Evolutionary conservation across 1,140 invertebrate species (phyloP).

Genomic region (Amphibalanus amphitrite): DNA sequence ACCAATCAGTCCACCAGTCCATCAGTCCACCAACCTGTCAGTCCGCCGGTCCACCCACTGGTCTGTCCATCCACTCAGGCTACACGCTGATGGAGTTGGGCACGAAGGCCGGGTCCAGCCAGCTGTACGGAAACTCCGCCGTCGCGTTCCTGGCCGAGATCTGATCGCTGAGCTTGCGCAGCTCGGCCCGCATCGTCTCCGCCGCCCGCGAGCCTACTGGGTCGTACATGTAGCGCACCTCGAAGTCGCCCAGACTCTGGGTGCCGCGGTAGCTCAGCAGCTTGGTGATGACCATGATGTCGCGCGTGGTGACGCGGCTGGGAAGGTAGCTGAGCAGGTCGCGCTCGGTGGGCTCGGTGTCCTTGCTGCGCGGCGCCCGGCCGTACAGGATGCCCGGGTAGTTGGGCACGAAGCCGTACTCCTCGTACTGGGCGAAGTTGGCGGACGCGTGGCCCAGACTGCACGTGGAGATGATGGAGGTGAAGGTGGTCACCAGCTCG

Average conservation of each 20-base stretch:
- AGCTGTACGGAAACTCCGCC: conserved; percentile 23
- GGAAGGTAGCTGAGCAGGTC: conserved; percentile 27
- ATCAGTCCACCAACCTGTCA: too few species aligned
- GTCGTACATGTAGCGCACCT: too few species aligned
- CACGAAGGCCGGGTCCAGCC: conserved; percentile 29
- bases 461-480: conserved; percentile 29
- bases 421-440: conserved; percentile 30
- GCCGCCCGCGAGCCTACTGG: conserved; percentile 27
- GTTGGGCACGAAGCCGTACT: conserved; percentile 33
- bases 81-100: conserved; percentile 32
- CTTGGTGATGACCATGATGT: conserved; percentile 33
- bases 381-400: conserved; percentile 29
- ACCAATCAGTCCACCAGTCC: too few species aligned
- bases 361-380: conserved; percentile 27
- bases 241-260: conserved; percentile 30
- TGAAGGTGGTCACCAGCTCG: conserved; percentile 25
- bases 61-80: too few species aligned
- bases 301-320: conserved; percentile 28
- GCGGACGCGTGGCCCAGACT: conserved; percentile 31
- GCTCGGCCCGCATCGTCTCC: conserved; percentile 26
- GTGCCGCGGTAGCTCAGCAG: conserved; percentile 30
- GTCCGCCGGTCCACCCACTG: too few species aligned
- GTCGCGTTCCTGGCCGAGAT: conserved; percentile 25
- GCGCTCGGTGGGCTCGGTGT: conserved; percentile 23
- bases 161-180: conserved; percentile 23